Evolutionary conservation across 2,797 vertebrate species (phyloP).

Genomic region (Amazona finschi): DNA sequence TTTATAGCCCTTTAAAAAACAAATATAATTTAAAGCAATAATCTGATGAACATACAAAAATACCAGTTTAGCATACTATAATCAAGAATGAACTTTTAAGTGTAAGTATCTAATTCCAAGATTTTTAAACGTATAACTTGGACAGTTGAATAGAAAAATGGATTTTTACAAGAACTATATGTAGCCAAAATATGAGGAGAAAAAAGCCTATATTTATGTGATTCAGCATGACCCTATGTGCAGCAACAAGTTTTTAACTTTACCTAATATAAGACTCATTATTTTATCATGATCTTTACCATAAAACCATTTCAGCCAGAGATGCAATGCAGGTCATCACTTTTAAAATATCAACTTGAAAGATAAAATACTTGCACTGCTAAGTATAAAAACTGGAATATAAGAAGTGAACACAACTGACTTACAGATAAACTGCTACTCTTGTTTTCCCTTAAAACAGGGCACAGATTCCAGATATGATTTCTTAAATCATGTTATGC

Average conservation of each 20-base stretch:
- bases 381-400: background rate
- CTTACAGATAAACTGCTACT: background rate
- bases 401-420: background rate
- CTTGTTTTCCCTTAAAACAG: conserved; percentile 56
- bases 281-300: background rate
- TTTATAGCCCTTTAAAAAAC: background rate
- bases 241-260: background rate
- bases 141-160: background rate
- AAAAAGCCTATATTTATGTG: background rate
- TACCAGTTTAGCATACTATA: background rate
- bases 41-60: background rate
- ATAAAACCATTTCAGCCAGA: background rate
- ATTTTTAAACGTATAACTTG: background rate
- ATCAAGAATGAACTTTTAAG: background rate
- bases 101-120: background rate
- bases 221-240: background rate
- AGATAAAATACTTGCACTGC: background rate
- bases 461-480: conserved; percentile 61
- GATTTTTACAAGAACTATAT: background rate
- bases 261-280: background rate
- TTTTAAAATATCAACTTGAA: background rate
- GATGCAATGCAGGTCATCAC: background rate
- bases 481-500: conserved; percentile 67
- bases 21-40: background rate
- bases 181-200: background rate